Evolutionary conservation across 2,113 vertebrate genomes (phyloP), one percentile per base, ranked within the genome.

Genomic region (Pelodiscus sinensis): DNA sequence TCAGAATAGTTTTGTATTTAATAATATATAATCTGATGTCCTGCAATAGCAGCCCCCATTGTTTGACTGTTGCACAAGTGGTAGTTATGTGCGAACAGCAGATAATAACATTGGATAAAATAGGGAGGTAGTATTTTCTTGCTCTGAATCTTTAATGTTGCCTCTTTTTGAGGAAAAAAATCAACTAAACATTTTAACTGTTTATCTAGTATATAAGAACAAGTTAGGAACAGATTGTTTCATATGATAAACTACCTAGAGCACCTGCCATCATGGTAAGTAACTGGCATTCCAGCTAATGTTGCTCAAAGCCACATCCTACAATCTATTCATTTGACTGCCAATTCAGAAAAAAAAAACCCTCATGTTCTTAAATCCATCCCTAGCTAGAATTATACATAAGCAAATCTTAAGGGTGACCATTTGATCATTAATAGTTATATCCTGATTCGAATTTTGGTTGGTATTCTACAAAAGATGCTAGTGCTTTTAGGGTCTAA

Each of bases 291-390:
- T 52, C 27, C 27, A 52, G 51, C 7, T 12, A 60, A 56, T 22
- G 6, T 79, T 60, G 31, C 0, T 9, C 15, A 31, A 6, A 56
- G 35, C 31, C 56, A 16, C n/a, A 12, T 35, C 52, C 4, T 24
- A 31, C 2, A 6, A 50, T 6, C 1, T 58, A 4, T 14, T 24
- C 6, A 8, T 38, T 25, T 10, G 3, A 51, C 8, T 68, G 11
- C 9, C 65, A 13, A 22, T 77, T 82, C n/a, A 35, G 4, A n/a
- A 35, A 71, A 13, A n/a, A 54, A 54, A 54, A 54, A 9, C 52
- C 52, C 14, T 27, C 31, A 68, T 35, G 31, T 68, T 31, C 65
- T 68, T 68, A 68, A 19, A n/a, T 68, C 25, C 58, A 60, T 27
- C 58, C 27, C 7, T 31, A 65, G 60, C 65, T 31, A 68, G 65